phyloP scores from a whole-genome alignment of 2,888 invertebrate genomes.

The Barypeithes pellucidus region DNA sequence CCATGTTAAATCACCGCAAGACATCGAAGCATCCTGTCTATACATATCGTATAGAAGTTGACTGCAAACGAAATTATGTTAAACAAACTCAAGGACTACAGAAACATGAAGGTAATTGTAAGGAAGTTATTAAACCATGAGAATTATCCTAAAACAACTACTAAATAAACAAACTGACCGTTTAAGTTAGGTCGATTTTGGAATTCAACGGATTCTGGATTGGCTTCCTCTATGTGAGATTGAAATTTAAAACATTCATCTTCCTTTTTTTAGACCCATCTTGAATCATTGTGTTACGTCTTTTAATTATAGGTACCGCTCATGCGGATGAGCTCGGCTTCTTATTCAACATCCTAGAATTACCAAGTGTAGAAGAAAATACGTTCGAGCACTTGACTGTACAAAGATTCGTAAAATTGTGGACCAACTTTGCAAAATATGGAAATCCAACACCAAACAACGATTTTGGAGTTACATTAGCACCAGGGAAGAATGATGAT shows the following conservation, averaged over 20 bases:
- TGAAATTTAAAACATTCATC: too few species aligned
- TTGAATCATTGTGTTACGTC: too few species aligned
- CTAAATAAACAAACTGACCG: too few species aligned
- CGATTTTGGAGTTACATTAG: not conserved
- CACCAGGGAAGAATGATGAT: not conserved
- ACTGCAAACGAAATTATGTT: slow-evolving; percentile 1
- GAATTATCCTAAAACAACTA: too few species aligned
- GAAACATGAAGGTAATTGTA: slow-evolving; percentile 2
- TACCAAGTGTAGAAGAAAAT: slow-evolving; percentile 7
- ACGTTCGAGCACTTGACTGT: not conserved
- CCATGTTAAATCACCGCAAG: slow-evolving; percentile 3
- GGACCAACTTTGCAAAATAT: slow-evolving; percentile 13
- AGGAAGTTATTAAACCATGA: too few species aligned
- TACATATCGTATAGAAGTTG: not conserved
- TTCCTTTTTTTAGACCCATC: too few species aligned
- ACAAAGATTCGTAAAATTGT: slow-evolving; percentile 3
- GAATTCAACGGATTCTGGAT: too few species aligned
- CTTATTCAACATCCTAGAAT: not conserved
- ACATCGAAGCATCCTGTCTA: not conserved
- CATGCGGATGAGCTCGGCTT: slow-evolving; percentile 15
- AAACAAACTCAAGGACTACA: slow-evolving; percentile 3
- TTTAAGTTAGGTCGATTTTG: too few species aligned
- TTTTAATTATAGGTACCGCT: not conserved
- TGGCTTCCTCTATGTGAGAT: too few species aligned
- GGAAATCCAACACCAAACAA: slow-evolving; percentile 12